phyloP scores from a whole-genome alignment of 1,140 invertebrate genomes.

The Aphelinus certus region DNA sequence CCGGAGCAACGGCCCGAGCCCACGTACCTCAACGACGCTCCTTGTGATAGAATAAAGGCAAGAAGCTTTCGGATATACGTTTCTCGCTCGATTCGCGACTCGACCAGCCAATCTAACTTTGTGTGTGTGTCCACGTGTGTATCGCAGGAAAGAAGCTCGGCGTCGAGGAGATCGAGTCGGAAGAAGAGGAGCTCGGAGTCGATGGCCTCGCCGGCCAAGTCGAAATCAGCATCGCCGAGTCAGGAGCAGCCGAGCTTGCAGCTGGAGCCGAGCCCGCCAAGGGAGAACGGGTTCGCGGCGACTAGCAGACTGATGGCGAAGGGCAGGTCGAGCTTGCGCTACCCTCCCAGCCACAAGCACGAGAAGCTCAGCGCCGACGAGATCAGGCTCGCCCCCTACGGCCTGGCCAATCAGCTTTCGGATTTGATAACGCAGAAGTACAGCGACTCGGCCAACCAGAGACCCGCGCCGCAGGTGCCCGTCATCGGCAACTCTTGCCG shows the following conservation, averaged over 20 bases:
- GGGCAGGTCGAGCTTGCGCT: constrained; percentile 62
- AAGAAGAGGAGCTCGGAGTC: constrained; percentile 43
- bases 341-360: constrained; percentile 65
- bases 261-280: constrained; percentile 46
- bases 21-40: constrained; percentile 3
- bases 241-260: constrained; percentile 42
- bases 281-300: constrained; percentile 56
- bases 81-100: not conserved
- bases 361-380: constrained; percentile 60
- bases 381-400: constrained; percentile 49
- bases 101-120: not conserved
- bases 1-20: constrained; percentile 29
- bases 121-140: not conserved
- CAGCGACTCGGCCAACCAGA: constrained; percentile 56
- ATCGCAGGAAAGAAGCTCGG: constrained; percentile 31
- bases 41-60: constrained; percentile 24
- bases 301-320: constrained; percentile 53
- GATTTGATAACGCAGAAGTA: constrained; percentile 57
- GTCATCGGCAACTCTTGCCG: constrained; percentile 28
- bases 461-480: constrained; percentile 54
- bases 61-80: not conserved
- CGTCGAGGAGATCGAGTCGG: constrained; percentile 50
- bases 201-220: constrained; percentile 46
- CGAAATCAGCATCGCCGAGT: constrained; percentile 43
- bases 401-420: constrained; percentile 48